These are phyloP conservation scores for Pristionchus arcanus DNA, from an alignment of 2,888 invertebrate genomes.

Conservation along the genomic window DNA sequence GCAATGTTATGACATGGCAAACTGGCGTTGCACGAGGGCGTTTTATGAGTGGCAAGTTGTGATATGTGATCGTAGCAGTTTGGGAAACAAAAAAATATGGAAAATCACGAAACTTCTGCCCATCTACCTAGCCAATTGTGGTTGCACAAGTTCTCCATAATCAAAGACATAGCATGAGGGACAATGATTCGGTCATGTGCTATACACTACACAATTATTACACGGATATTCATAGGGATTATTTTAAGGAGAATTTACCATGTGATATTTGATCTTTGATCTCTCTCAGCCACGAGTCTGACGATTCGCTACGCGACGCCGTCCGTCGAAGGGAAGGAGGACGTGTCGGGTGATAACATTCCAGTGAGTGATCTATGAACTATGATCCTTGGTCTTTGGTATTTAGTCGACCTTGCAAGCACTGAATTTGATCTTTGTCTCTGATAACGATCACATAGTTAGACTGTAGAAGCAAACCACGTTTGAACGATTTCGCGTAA, in stretches of 20 bases:
- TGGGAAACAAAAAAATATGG: too few species aligned
- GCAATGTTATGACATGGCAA: too few species aligned
- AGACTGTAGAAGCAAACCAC: too few species aligned
- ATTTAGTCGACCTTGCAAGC: neutral
- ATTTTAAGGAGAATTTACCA: neutral
- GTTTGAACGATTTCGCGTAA: too few species aligned
- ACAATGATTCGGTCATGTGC: neutral
- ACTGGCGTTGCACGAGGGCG: too few species aligned
- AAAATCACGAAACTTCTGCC: too few species aligned
- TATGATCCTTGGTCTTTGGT: neutral
- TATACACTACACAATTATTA: neutral
- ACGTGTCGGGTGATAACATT: neutral
- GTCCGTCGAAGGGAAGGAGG: neutral
- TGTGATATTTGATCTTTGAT: neutral
- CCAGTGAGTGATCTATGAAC: neutral
- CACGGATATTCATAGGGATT: neutral
- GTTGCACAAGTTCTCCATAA: neutral
- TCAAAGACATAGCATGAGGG: neutral
- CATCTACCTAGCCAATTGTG: too few species aligned
- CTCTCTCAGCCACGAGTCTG: neutral
- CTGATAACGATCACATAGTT: too few species aligned
- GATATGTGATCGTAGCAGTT: too few species aligned
- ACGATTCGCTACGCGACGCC: neutral
- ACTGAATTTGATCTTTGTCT: too few species aligned
- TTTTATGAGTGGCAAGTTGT: too few species aligned